Evolutionary conservation across 2,797 vertebrate species (phyloP).

Genomic region (Bradypodion ventrale): DNA sequence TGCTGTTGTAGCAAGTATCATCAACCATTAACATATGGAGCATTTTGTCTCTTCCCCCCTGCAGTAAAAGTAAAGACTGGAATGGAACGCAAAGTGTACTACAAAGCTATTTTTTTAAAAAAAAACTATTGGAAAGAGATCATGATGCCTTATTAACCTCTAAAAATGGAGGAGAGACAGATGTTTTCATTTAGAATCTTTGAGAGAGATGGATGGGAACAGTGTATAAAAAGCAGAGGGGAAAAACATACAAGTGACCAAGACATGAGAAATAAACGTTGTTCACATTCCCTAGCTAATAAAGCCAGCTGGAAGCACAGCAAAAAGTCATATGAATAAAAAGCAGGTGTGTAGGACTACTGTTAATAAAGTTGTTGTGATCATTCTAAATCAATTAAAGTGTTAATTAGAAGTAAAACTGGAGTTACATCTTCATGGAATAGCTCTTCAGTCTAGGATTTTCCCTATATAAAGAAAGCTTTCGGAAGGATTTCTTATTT

Average conservation of each 20-base stretch:
- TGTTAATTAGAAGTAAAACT: not conserved
- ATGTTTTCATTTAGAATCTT: not conserved
- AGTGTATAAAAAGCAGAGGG: not conserved
- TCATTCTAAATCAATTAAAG: not conserved
- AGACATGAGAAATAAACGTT: not conserved
- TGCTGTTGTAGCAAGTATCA: not conserved
- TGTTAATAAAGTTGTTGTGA: not conserved
- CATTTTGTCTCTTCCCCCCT: not conserved
- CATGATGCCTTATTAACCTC: not conserved
- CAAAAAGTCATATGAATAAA: not conserved
- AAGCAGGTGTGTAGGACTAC: not conserved
- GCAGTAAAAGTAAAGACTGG: not conserved
- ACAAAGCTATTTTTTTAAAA: constrained; percentile 2
- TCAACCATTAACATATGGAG: constrained; percentile 1
- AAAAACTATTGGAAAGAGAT: not conserved
- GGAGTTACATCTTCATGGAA: not conserved
- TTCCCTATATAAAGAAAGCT: not conserved
- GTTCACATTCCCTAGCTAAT: not conserved
- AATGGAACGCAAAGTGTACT: constrained; percentile 13
- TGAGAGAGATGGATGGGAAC: not conserved
- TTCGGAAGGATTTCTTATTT: not conserved
- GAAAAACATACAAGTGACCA: too few species aligned
- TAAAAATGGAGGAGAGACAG: not conserved
- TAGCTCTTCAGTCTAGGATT: not conserved
- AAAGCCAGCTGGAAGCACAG: not conserved